These are phyloP conservation scores for Arnoldichthys spilopterus DNA, from an alignment of 2,797 vertebrate genomes.

Conservation along the genomic window DNA sequence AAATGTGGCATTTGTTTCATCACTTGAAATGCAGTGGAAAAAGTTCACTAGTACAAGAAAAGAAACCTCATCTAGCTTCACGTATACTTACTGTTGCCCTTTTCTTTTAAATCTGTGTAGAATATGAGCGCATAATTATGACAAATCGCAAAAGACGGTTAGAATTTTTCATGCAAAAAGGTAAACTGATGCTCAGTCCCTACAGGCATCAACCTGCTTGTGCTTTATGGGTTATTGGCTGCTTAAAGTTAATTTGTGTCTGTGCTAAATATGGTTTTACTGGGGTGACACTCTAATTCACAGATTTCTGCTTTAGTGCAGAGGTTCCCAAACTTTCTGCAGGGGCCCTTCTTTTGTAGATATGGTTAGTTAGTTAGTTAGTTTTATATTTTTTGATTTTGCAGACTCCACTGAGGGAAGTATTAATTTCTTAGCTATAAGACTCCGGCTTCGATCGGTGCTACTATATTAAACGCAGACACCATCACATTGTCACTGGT, in stretches of 20 bases:
- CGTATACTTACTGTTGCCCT: not conserved
- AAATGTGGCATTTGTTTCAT: not conserved
- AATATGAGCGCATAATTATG: conserved; percentile 82
- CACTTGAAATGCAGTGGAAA: not conserved
- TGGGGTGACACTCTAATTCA: not conserved
- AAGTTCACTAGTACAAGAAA: not conserved
- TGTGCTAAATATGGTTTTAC: not conserved
- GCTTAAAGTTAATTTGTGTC: conserved; percentile 6
- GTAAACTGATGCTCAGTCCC: conserved; percentile 73
- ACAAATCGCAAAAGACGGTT: conserved; percentile 91
- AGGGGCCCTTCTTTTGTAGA: too few relatives aligned
- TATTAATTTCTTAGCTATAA: too few relatives aligned
- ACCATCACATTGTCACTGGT: too few relatives aligned
- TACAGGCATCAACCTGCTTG: not conserved
- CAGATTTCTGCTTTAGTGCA: not conserved
- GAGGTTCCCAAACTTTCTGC: too few relatives aligned
- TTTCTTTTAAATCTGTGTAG: conserved; percentile 77
- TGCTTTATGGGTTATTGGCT: not conserved
- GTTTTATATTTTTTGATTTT: too few relatives aligned
- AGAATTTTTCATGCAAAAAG: conserved; percentile 92
- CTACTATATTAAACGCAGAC: too few relatives aligned
- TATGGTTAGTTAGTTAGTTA: too few relatives aligned
- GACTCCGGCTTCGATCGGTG: too few relatives aligned
- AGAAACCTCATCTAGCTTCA: not conserved
- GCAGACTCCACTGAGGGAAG: too few relatives aligned